phyloP scores from a whole-genome alignment of 2,888 invertebrate species.

The Catocala nupta region DNA sequence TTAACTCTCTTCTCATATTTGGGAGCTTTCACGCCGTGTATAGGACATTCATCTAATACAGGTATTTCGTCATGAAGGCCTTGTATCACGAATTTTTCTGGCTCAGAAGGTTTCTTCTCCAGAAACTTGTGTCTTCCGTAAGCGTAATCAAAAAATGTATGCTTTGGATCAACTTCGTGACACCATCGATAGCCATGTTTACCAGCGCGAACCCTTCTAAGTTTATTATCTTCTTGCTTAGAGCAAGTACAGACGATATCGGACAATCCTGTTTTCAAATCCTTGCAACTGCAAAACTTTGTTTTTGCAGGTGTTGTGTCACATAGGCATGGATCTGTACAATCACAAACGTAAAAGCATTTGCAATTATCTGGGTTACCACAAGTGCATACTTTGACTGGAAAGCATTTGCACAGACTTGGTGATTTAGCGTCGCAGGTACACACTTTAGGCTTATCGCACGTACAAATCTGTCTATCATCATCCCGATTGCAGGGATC shows the following conservation, averaged over 20 bases:
- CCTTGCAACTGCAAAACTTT: constrained; percentile 67
- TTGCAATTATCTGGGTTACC: constrained; percentile 71
- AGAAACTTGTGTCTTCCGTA: constrained; percentile 75
- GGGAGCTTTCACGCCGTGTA: constrained; percentile 64
- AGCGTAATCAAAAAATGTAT: constrained; percentile 78
- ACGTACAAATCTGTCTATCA: constrained; percentile 66
- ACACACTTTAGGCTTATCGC: constrained; percentile 61
- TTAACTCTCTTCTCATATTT: constrained; percentile 66
- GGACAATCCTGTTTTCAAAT: constrained; percentile 49
- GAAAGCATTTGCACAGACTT: constrained; percentile 66
- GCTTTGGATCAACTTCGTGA: constrained; percentile 75
- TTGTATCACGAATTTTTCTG: constrained; percentile 68
- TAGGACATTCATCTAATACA: constrained; percentile 52
- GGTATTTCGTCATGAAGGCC: constrained; percentile 62
- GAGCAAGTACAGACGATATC: constrained; percentile 63
- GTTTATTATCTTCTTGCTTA: constrained; percentile 57
- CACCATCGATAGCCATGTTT: constrained; percentile 81
- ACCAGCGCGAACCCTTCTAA: constrained; percentile 71
- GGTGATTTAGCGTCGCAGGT: constrained; percentile 57
- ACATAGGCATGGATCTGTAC: constrained; percentile 72
- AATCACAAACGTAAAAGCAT: constrained; percentile 70
- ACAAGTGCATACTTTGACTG: constrained; percentile 67
- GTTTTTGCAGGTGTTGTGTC: constrained; percentile 54
- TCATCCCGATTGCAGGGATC: constrained; percentile 60
- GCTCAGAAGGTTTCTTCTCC: constrained; percentile 56